Base-by-base conservation (phyloP, 2,797 vertebrate species). In the Sandelia bainsii region DNA sequence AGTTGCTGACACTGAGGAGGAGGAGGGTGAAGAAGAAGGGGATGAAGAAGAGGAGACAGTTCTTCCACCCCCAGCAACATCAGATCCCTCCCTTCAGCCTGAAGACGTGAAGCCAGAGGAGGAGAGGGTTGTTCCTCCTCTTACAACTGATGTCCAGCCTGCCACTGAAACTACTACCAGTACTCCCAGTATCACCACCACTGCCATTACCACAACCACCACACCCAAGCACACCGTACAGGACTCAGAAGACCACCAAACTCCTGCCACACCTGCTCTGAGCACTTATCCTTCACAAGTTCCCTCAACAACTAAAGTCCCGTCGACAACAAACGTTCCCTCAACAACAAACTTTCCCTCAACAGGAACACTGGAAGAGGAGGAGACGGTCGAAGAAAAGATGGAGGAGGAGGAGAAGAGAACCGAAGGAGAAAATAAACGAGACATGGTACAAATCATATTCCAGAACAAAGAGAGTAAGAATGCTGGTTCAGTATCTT, bases 391-490 rank as follows among this genome's bases (percentile, higher is more conserved):
- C 6, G 8, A 4, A 13, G 12, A 3, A 20, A 23, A 5, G 14
- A 3, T 27, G 23, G 8, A 54, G 22, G 29, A 19, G n/a, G 4
- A 14, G 27, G 63, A 58, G 29, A 9, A 69, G 44, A 0, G n/a
- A 51, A 17, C 1, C 9, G 34, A 56, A 1, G n/a, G 1, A 23
- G 59, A 66, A 6, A 37, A 9, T 8, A 58, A 51, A 45, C 49
- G 6, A 16, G 74, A 73, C 0, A 10, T 13, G 48, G 12, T 0
- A 29, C 27, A 11, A 62, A 46, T 23, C 16, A 29, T 8, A 34
- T 10, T 34, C 8, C 1, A 8, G 1, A 34, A 9, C 1, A 22
- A 8, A 32, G 8, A 0, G 10, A 1, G 0, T 0, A 49, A 0
- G 1, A 46, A n/a, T 14, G 46, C 59, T 11, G 80, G 8, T 27